Evolutionary conservation across 2,797 vertebrate genomes (phyloP).

Genomic region (Australoheros facetus): DNA sequence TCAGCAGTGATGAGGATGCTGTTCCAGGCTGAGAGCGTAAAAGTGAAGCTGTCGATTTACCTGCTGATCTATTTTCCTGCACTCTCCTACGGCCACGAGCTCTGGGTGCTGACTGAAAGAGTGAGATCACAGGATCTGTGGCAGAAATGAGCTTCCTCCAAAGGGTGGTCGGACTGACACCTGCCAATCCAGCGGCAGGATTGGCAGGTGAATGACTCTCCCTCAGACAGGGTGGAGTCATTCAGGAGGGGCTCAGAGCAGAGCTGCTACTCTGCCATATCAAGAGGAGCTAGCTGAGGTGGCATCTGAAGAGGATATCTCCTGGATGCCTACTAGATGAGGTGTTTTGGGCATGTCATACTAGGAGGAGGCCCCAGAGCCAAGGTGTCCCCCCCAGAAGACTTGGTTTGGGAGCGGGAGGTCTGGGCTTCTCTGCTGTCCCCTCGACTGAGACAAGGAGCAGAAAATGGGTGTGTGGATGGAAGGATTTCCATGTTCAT

Average conservation of each 20-base stretch:
- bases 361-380: no score
- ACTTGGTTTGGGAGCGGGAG: not conserved
- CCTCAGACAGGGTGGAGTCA: not conserved
- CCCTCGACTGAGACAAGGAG: not conserved
- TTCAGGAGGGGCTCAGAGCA: not conserved
- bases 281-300: not conserved
- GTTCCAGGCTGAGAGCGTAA: not conserved
- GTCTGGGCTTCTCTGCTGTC: not conserved
- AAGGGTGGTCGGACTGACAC: not conserved
- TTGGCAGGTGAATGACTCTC: no score
- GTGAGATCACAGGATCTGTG: not conserved
- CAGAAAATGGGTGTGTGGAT: no score
- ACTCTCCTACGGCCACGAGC: not conserved
- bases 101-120: not conserved
- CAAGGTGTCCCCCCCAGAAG: not conserved
- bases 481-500: not conserved
- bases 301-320: fast-evolving
- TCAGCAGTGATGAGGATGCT: not conserved
- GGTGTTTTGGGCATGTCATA: not conserved
- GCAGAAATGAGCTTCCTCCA: not conserved
- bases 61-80: not conserved
- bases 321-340: not conserved
- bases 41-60: not conserved
- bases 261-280: no score
- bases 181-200: no score